Conservation (phyloP, 2,888 invertebrate species). For the Chalcis sispes region DNA sequence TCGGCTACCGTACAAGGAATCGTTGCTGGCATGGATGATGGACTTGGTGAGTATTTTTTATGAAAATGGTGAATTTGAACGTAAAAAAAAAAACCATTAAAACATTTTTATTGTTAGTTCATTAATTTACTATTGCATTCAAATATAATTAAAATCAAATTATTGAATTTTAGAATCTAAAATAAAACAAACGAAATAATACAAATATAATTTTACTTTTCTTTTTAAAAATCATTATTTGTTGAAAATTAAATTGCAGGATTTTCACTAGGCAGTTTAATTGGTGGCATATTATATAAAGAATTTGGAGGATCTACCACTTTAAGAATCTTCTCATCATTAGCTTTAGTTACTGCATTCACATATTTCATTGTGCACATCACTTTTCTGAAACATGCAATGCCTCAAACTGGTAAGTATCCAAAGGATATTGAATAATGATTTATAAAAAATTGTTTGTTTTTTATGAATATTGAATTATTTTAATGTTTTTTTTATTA, state of each 20-base stretch:
- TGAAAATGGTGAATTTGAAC: too few species aligned
- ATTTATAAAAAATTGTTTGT: slow-evolving; percentile 14
- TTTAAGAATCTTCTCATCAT: slow-evolving; percentile 77
- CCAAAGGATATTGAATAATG: not conserved
- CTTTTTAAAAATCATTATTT: too few species aligned
- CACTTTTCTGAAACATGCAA: slow-evolving; percentile 69
- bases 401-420: slow-evolving; percentile 65
- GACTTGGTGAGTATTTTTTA: slow-evolving; percentile 80
- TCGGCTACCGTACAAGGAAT: slow-evolving; percentile 91
- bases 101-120: too few species aligned
- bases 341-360: slow-evolving; percentile 76
- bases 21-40: slow-evolving; percentile 93
- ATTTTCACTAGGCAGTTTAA: slow-evolving; percentile 85
- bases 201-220: too few species aligned
- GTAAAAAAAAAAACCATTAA: too few species aligned
- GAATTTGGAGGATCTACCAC: slow-evolving; percentile 80
- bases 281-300: slow-evolving; percentile 84
- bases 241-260: slow-evolving; percentile 78
- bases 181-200: too few species aligned
- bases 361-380: slow-evolving; percentile 75
- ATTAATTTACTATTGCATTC: too few species aligned
- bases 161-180: not conserved
- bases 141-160: too few species aligned
- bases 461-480: slow-evolving; percentile 16
- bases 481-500: slow-evolving; percentile 54